Base-by-base conservation (phyloP, 2,888 invertebrate genomes). In the Acronicta alni region DNA sequence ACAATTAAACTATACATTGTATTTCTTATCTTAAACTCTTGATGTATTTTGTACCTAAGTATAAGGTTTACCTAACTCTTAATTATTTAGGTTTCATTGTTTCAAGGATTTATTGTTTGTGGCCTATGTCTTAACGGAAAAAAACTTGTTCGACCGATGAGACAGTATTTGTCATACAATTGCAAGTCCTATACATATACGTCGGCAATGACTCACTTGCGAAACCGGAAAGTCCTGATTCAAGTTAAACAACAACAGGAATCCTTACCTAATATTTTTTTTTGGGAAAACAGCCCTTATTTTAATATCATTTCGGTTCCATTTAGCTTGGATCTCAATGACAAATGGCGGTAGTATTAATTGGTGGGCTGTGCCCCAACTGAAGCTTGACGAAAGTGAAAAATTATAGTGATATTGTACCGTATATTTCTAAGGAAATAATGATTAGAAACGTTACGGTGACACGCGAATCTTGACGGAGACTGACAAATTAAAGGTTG, bases 171-270 rank as follows among this genome's bases (percentile, higher is more conserved):
- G 23, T 30, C 16, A 52, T 44, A 46, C n/a, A 3, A 43, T 43
- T 42, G 15, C 10, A 39, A 23, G n/a, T 23, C 20, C 30, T 12
- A 18, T 17, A 18, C 41, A 18, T 17, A 18, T 42, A 52, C 38
- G 23, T 37, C 17, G 37, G 15, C 39, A 43, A 20, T 74, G 71
- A 76, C 56, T 73, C 74, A 69, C 37, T 26, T 37, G 18, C 45
- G 20, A 15, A 72, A 58, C 47, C 49, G 77, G 77, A 53, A 77
- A 77, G 43, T 60, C 74, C 74, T 59, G 60, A 57, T 61, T 58
- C 41, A 57, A 58, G 35, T 53, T 57, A 32, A 58, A 53, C 41
- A 54, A 45, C 18, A 15, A 23, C 38, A 43, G 41, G 37, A 54
- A 20, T 41, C 39, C 38, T 52, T 38, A 8, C 39, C 17, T 30